Conservation (phyloP, 2,888 invertebrate species). For the Lypha dubia region DNA sequence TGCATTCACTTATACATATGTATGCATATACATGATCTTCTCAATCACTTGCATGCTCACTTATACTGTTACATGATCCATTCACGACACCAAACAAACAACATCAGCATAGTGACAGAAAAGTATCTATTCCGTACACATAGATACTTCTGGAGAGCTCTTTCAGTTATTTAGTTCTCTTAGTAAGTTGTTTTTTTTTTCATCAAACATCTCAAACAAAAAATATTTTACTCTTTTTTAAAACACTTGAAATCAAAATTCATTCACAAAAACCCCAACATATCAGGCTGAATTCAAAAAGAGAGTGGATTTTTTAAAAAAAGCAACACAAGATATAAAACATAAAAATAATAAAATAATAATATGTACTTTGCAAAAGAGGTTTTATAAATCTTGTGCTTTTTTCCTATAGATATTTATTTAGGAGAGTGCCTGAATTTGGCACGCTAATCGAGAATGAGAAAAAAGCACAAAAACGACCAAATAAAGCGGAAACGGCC, state of each 20-base stretch:
- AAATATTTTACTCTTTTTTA: constrained; percentile 31
- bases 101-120: constrained; percentile 53
- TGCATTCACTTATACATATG: constrained; percentile 48
- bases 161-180: constrained; percentile 35
- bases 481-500: constrained; percentile 81
- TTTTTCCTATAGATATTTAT: constrained; percentile 41
- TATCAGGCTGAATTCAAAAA: constrained; percentile 15
- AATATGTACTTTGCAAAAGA: constrained; percentile 14
- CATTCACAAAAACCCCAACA: constrained; percentile 69
- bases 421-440: constrained; percentile 49
- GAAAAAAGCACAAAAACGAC: constrained; percentile 44
- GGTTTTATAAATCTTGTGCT: constrained; percentile 13
- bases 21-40: too few species aligned
- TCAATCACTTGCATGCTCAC: constrained; percentile 55
- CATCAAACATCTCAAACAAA: background rate
- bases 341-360: too few species aligned
- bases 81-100: constrained; percentile 22
- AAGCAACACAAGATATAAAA: background rate
- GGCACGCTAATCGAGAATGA: constrained; percentile 44
- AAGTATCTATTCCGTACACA: constrained; percentile 60
- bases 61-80: constrained; percentile 13
- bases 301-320: constrained; percentile 26
- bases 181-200: background rate
- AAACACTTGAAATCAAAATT: constrained; percentile 57
- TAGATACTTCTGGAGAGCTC: constrained; percentile 52